Conservation (phyloP, 1,140 invertebrate genomes). For the Meteorus sp. region DNA sequence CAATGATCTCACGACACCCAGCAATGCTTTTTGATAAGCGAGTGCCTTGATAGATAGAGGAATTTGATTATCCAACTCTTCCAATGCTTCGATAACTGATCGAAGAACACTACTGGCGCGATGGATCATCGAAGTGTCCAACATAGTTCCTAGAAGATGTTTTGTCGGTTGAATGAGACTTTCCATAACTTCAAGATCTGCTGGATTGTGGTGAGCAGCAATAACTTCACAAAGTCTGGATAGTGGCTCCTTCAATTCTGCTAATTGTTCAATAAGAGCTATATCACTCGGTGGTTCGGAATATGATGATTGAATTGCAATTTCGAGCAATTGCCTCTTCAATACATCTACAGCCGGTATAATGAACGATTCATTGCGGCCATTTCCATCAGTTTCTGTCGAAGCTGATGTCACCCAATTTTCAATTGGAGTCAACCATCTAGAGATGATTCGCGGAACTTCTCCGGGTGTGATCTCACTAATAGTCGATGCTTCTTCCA, state of each 20-base stretch:
- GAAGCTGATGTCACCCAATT: conserved; percentile 36
- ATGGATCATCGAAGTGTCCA: conserved; percentile 29
- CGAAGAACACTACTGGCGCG: conserved; percentile 27
- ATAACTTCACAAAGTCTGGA: conserved; percentile 31
- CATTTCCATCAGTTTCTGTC: conserved; percentile 30
- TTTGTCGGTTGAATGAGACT: conserved; percentile 35
- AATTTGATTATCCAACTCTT: conserved; percentile 42
- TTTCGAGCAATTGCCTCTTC: conserved; percentile 33
- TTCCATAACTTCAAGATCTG: conserved; percentile 32
- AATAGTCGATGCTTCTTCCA: conserved; percentile 18
- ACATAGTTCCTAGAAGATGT: conserved; percentile 31
- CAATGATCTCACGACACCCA: conserved; percentile 28
- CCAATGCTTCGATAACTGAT: conserved; percentile 30
- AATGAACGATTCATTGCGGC: conserved; percentile 19
- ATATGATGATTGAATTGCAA: conserved; percentile 38
- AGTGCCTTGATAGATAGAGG: conserved; percentile 35
- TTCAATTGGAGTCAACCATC: conserved; percentile 35
- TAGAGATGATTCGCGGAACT: conserved; percentile 17
- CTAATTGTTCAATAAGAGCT: conserved; percentile 34
- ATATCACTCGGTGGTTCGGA: conserved; percentile 38
- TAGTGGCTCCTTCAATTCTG: conserved; percentile 36
- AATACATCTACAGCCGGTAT: conserved; percentile 31
- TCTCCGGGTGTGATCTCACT: conserved; percentile 16
- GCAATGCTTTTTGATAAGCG: conserved; percentile 35
- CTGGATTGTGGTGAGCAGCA: conserved; percentile 30